phyloP scores from a whole-genome alignment of 2,113 vertebrate genomes.

The Mastomys natalensis region DNA sequence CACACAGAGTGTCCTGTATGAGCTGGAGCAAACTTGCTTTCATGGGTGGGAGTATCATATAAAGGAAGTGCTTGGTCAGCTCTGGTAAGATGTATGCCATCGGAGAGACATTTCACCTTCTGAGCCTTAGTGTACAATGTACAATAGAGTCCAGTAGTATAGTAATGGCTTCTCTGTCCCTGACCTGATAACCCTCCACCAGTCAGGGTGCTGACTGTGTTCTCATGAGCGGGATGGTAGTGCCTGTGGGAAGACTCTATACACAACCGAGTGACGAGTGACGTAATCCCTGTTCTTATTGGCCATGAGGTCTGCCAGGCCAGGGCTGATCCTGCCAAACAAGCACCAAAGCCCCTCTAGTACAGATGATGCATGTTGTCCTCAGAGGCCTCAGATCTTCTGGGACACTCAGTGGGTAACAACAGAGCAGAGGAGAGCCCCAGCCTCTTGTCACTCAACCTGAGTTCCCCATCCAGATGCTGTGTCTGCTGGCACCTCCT shows the following conservation, averaged over 20 bases:
- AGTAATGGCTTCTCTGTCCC: rapidly evolving
- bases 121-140: not conserved
- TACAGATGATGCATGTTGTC: rapidly evolving
- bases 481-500: rapidly evolving
- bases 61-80: no score
- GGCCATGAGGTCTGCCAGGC: not conserved
- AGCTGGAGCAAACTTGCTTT: no score
- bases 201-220: rapidly evolving
- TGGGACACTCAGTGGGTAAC: rapidly evolving
- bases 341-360: not conserved
- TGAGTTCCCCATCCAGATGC: rapidly evolving
- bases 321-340: not conserved
- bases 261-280: not conserved
- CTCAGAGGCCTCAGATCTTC: not conserved
- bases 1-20: rapidly evolving
- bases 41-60: not conserved
- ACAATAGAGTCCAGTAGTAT: not conserved
- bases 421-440: not conserved
- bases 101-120: not conserved
- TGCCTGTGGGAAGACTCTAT: rapidly evolving
- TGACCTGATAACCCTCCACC: not conserved
- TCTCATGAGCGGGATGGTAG: rapidly evolving
- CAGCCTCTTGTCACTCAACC: rapidly evolving
- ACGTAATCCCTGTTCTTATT: rapidly evolving
- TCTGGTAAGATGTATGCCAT: not conserved